phyloP scores from a whole-genome alignment of 2,888 invertebrate species.

The Ceriagrion tenellum region DNA sequence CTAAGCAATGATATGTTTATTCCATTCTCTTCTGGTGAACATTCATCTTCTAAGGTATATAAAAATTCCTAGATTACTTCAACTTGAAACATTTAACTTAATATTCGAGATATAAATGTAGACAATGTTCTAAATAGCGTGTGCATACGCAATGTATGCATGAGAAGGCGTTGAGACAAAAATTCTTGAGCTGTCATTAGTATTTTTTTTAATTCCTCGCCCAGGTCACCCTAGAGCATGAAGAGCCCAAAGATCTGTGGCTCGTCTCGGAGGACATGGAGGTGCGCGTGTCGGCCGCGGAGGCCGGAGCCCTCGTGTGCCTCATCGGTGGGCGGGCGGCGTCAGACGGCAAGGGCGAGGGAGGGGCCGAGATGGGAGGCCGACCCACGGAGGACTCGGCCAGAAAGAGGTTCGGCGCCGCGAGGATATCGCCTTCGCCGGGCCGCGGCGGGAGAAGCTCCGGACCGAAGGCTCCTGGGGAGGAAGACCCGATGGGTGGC shows the following conservation, averaged over 20 bases:
- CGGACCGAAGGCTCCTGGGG: background rate
- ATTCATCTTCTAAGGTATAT: too few species aligned
- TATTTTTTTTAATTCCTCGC: background rate
- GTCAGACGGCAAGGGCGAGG: slow-evolving; percentile 77
- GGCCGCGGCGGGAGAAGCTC: too few species aligned
- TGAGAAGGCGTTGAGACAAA: too few species aligned
- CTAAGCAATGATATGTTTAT: too few species aligned
- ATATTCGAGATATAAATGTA: too few species aligned
- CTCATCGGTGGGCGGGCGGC: slow-evolving; percentile 82
- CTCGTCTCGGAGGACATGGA: slow-evolving; percentile 82
- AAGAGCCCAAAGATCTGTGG: slow-evolving; percentile 76
- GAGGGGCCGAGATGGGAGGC: background rate
- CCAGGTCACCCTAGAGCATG: slow-evolving; percentile 48
- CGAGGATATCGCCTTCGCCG: background rate
- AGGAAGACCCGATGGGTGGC: background rate
- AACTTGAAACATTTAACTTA: too few species aligned
- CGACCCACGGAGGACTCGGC: background rate
- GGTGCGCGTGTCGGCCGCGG: slow-evolving; percentile 81
- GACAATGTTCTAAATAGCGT: too few species aligned
- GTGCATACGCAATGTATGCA: too few species aligned
- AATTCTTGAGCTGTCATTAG: too few species aligned
- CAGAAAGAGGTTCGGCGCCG: slow-evolving; percentile 31
- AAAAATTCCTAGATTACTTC: too few species aligned
- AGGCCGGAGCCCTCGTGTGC: slow-evolving; percentile 83
- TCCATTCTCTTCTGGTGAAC: too few species aligned